phyloP scores from a whole-genome alignment of 1,140 invertebrate genomes.

The Saxidomus purpurata region DNA sequence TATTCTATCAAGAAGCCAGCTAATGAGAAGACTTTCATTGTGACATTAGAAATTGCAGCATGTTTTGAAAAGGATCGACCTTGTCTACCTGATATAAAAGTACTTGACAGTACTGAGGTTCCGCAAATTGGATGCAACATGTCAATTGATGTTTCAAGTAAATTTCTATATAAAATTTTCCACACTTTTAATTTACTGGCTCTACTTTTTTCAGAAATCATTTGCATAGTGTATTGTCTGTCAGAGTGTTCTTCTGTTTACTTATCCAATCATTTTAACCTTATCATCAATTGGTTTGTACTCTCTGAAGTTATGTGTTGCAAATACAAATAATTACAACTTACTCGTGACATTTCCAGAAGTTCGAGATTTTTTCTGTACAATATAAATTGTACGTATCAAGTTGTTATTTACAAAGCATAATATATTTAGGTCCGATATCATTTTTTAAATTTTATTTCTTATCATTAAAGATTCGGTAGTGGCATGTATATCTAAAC shows the following conservation, averaged over 20 bases:
- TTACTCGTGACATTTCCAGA: too few relatives aligned
- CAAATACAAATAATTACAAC: too few relatives aligned
- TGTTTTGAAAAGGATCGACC: slow-evolving; percentile 53
- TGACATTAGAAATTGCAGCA: slow-evolving; percentile 50
- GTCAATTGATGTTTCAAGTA: slow-evolving; percentile 17
- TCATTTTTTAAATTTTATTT: too few relatives aligned
- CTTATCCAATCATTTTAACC: neutral
- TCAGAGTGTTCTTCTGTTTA: neutral
- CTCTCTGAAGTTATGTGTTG: neutral
- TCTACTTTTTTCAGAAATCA: neutral
- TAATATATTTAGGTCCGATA: too few relatives aligned
- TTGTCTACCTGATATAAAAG: slow-evolving; percentile 1
- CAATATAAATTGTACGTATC: too few relatives aligned
- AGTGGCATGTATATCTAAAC: too few relatives aligned
- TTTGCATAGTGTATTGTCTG: neutral
- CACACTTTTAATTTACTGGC: too few relatives aligned
- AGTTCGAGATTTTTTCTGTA: too few relatives aligned
- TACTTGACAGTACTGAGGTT: neutral
- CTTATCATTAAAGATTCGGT: too few relatives aligned
- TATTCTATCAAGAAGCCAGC: slow-evolving; percentile 56
- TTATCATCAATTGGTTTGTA: neutral
- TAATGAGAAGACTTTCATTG: slow-evolving; percentile 46
- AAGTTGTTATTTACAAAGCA: too few relatives aligned
- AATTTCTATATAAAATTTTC: neutral
- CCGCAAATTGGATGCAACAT: slow-evolving; percentile 34